Base-by-base conservation (phyloP, 2,113 vertebrate species). In the Leptobrachium leishanense region DNA sequence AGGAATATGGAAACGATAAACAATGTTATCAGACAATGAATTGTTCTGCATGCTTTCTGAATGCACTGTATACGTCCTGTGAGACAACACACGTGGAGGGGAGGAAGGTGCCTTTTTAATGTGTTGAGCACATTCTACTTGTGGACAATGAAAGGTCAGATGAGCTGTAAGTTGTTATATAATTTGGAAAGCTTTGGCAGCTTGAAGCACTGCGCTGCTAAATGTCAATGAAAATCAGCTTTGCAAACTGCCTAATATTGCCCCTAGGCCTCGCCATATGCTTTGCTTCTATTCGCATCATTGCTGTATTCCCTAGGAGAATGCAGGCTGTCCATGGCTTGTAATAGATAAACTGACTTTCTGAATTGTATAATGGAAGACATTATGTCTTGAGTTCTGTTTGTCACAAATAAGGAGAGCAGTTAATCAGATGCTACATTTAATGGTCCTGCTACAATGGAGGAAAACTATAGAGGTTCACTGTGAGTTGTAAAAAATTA, bases 171-270 rank as follows among this genome's bases (percentile, higher is more conserved):
- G 65, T 12, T 43, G 50, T 68, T 76, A 9, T 76, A 76, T 76
- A 76, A 76, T 76, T 68, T 68, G 57, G 13, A 8, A 68, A 42
- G 65, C 65, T 43, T 55, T 76, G 65, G 62, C 64, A 67, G 50
- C 46, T 13, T 13, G 39, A 5, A 43, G 41, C 43, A 46, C 65
- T 43, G 40, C 31, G 66, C 57, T 41, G 65, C 75, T 68, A 76
- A 76, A 76, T 76, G 75, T 68, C 75, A 68, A 68, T 76, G 75
- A 43, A 76, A 68, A 76, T 76, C 75, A 68, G 75, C 55, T 68
- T 68, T 68, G 75, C 65, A 43, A 76, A 57, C 75, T 43, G 64
- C 54, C 65, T 76, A 41, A 76, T 55, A 54, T 43, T 57, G 42
- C 40, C 75, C 75, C 2, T 39, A 68, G 75, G 75, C 75, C 11